phyloP scores from a whole-genome alignment of 1,140 invertebrate genomes.

The Magallana ariakensis region DNA sequence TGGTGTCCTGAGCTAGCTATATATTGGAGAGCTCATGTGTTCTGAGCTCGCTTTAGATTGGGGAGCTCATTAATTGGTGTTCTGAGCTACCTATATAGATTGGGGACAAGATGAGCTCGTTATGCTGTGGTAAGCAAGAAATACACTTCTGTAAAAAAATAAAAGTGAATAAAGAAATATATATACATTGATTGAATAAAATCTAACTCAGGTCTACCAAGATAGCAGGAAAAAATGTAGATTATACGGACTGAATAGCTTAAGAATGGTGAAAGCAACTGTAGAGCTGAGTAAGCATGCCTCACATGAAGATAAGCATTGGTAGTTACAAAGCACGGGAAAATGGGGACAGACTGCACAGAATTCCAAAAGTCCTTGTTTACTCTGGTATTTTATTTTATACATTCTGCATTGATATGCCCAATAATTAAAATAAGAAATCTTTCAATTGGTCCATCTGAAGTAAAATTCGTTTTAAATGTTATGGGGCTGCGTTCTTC shows the following conservation, averaged over 20 bases:
- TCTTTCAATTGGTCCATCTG: background rate
- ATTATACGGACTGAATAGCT: conserved; percentile 34
- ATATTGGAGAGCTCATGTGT: too few species aligned
- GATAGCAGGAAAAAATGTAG: conserved; percentile 29
- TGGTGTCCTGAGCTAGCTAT: too few species aligned
- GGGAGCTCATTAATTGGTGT: too few species aligned
- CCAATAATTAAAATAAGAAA: background rate
- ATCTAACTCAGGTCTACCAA: conserved; percentile 27
- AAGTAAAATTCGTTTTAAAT: background rate
- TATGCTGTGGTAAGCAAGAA: conserved; percentile 34
- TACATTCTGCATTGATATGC: background rate
- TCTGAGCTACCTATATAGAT: too few species aligned
- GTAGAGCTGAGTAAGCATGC: conserved; percentile 30
- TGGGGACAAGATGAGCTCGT: background rate
- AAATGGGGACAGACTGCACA: background rate
- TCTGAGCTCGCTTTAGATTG: too few species aligned
- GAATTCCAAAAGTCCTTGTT: background rate
- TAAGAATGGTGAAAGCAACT: conserved; percentile 31
- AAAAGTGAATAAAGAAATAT: conserved; percentile 34
- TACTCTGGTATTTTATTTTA: background rate
- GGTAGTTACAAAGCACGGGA: conserved; percentile 6
- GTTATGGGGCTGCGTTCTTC: background rate
- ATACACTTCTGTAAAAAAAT: conserved; percentile 23
- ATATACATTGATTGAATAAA: conserved; percentile 35
- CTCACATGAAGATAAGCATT: conserved; percentile 25